Percentiles rank a stretch among this genome's conserved stretches.
Evolutionary conservation across 1,140 invertebrate genomes (phyloP).

Genomic region (Tenebrio molitor): DNA sequence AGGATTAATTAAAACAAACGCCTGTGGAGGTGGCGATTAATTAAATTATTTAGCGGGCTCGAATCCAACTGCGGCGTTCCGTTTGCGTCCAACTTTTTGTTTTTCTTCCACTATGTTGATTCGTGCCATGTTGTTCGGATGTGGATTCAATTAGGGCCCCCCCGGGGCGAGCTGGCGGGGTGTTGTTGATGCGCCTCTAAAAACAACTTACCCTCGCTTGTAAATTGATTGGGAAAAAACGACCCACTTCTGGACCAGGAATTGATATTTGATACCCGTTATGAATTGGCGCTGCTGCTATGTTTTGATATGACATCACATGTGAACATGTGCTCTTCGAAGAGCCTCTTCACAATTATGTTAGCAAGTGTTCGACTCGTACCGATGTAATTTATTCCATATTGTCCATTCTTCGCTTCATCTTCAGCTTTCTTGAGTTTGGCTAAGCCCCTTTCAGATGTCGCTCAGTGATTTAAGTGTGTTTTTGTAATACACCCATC

Average conservation of each 20-base stretch:
- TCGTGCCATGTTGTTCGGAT: no score
- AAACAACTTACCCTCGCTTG: slow-evolving; percentile 10
- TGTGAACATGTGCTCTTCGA: slow-evolving; percentile 30
- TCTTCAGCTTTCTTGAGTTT: slow-evolving; percentile 30
- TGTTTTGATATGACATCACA: slow-evolving; percentile 34
- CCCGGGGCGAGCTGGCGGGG: not conserved
- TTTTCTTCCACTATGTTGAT: not conserved
- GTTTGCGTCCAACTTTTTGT: slow-evolving; percentile 1
- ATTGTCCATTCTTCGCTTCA: slow-evolving; percentile 8
- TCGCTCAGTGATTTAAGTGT: slow-evolving; percentile 31
- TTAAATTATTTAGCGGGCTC: slow-evolving; percentile 46
- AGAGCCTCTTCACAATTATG: slow-evolving; percentile 5
- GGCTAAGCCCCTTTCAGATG: slow-evolving; percentile 28
- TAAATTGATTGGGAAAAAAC: slow-evolving; percentile 20
- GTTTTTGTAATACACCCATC: slow-evolving; percentile 34
- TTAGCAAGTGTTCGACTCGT: slow-evolving; percentile 21
- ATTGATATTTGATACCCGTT: slow-evolving; percentile 26
- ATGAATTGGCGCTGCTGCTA: not conserved
- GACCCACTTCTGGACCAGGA: not conserved
- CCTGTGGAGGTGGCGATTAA: slow-evolving; percentile 32
- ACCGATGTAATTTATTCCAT: slow-evolving; percentile 17
- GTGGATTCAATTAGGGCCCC: slow-evolving; percentile 16
- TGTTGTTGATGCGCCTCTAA: not conserved
- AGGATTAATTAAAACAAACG: slow-evolving; percentile 40
- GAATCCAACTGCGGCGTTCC: not conserved